A percentile compares a stretch with the other conserved stretches of the same genome.
Conservation (phyloP, 2,888 invertebrate species). For the Cremastinae sp. region DNA sequence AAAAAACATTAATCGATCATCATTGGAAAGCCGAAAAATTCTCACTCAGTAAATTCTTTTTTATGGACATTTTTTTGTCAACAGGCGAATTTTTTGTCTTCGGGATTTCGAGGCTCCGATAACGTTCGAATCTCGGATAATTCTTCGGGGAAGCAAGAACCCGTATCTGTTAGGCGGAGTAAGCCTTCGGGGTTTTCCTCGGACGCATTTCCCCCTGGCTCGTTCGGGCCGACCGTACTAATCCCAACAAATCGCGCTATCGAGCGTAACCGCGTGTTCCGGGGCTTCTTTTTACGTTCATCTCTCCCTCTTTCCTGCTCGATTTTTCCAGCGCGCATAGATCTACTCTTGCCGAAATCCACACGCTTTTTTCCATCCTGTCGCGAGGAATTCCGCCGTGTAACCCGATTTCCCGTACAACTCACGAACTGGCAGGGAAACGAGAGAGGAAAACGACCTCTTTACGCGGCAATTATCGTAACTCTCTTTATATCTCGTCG, state of each 20-base stretch:
- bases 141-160: slow-evolving; percentile 47
- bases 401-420: neutral
- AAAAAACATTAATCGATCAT: too few species aligned
- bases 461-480: slow-evolving; percentile 72
- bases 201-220: slow-evolving; percentile 52
- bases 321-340: neutral
- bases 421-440: slow-evolving; percentile 28
- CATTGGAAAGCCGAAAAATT: too few species aligned
- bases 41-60: too few species aligned
- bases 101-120: slow-evolving; percentile 38
- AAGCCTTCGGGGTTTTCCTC: slow-evolving; percentile 53
- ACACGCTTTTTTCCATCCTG: slow-evolving; percentile 44
- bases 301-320: slow-evolving; percentile 2
- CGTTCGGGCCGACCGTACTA: slow-evolving; percentile 59
- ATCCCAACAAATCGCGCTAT: slow-evolving; percentile 66
- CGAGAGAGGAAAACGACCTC: slow-evolving; percentile 56
- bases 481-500: slow-evolving; percentile 71
- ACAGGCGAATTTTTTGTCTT: slow-evolving; percentile 4
- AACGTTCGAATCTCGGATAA: slow-evolving; percentile 43
- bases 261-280: slow-evolving; percentile 56
- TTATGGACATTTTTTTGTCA: too few species aligned
- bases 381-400: slow-evolving; percentile 28
- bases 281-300: slow-evolving; percentile 16
- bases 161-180: slow-evolving; percentile 37
- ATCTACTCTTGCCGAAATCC: slow-evolving; percentile 32